Conservation (phyloP, 2,888 invertebrate species). For the Pterobdella sp. region DNA sequence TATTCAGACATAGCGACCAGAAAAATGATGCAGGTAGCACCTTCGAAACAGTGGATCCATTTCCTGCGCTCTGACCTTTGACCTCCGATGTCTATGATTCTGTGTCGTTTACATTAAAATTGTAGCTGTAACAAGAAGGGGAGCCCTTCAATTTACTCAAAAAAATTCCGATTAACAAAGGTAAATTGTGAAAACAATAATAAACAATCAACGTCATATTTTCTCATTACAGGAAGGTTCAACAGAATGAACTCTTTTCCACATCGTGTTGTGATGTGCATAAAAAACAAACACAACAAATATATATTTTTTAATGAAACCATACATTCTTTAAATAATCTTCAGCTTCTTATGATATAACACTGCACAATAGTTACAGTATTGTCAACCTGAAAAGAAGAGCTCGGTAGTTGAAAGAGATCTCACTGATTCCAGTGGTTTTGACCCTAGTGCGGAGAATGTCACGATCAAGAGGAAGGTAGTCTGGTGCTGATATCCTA, state of each 20-base stretch:
- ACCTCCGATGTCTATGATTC: constrained; percentile 87
- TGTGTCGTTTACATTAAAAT: constrained; percentile 45
- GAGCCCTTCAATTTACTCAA: too few relatives aligned
- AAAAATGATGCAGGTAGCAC: constrained; percentile 82
- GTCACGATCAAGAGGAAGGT: constrained; percentile 27
- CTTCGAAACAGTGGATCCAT: constrained; percentile 89
- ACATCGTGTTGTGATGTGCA: too few relatives aligned
- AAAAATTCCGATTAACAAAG: too few relatives aligned
- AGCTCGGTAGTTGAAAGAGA: constrained; percentile 13
- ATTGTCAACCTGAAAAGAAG: constrained; percentile 28
- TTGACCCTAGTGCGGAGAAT: constrained; percentile 30
- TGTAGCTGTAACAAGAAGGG: background rate
- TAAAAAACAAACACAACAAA: too few relatives aligned
- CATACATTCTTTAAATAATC: background rate
- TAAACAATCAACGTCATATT: too few relatives aligned
- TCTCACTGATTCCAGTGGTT: constrained; percentile 30
- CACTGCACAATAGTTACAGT: too few relatives aligned
- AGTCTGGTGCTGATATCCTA: constrained; percentile 23
- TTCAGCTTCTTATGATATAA: too few relatives aligned
- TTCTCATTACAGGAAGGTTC: too few relatives aligned
- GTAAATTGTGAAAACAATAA: too few relatives aligned
- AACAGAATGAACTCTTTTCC: too few relatives aligned
- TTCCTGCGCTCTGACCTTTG: constrained; percentile 86
- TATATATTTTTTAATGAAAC: too few relatives aligned
- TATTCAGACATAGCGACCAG: constrained; percentile 82